Base-by-base conservation (phyloP, 2,888 invertebrate species). In the Branchellion lobata region DNA sequence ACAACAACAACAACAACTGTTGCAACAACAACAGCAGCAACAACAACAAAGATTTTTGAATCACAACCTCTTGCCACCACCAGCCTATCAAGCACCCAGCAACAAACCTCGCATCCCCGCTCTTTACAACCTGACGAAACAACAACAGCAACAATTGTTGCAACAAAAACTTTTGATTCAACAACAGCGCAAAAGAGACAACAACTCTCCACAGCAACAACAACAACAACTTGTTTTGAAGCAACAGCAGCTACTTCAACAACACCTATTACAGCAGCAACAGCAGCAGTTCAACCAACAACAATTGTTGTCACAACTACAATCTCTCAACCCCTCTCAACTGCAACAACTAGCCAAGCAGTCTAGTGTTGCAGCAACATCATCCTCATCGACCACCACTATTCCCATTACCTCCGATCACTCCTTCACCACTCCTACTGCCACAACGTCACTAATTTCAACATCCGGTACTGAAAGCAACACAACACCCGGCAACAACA, bases 81-180 rank as follows among this genome's bases (percentile, higher is more conserved):
- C 61, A 33, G 53, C 77, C 2, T 68, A 77, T 47, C 78, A 51
- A 29, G 27, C 40, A 47, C 61, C 33, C 11, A 8, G 8, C 68
- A 51, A 29, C 69, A 31, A 31, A n/a, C 40, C n/a, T 18, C 21
- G 78, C 68, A 51, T 40, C 24, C 57, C 29, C 57, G 76, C 27
- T 2, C 51, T 34, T 14, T 27, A 69, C 78, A 69, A 47, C 78
- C 36, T 61, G 86, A 87, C 21, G 34, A 84, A 11, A 34, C 69
- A 69, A 69, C 69, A 69, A 69, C 69, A 69, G 29, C 69, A 69
- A 69, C 69, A 69, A 14, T n/a, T 69, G 5, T n/a, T 84, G 51
- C 85, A 85, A 72, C 83, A 82, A 78, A 5, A 57, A 57, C 61
- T 18, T 5, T n/a, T 57, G 8, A 8, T 57, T n/a, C 61, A 57